These are phyloP conservation scores for Axea sp. DNA, from an alignment of 2,888 invertebrate genomes.

Conservation along the genomic window DNA sequence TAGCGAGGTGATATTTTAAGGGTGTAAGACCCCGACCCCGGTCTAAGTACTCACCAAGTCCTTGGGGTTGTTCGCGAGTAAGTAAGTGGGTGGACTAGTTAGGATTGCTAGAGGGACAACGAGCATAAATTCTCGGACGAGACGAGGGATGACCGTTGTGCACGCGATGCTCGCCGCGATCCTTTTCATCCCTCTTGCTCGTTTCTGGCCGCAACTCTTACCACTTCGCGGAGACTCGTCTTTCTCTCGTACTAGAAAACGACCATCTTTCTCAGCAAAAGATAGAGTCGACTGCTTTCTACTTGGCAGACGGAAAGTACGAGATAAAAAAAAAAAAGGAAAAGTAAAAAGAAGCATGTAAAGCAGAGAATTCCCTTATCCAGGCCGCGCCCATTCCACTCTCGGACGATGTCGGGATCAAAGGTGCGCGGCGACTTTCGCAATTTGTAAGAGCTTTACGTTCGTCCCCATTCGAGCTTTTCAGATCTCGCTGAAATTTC, in stretches of 20 bases:
- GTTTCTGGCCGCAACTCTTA: conserved; percentile 51
- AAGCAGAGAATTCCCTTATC: conserved; percentile 60
- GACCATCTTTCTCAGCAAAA: conserved; percentile 44
- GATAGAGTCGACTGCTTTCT: conserved; percentile 54
- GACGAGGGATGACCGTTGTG: conserved; percentile 77
- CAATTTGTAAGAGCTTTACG: conserved; percentile 68
- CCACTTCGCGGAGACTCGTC: conserved; percentile 49
- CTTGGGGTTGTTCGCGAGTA: conserved; percentile 66
- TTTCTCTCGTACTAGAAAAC: conserved; percentile 39
- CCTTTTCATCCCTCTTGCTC: conserved; percentile 55
- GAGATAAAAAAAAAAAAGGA: conserved; percentile 45
- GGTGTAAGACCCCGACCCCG: conserved; percentile 66
- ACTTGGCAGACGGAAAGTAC: conserved; percentile 38
- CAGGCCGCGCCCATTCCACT: conserved; percentile 55
- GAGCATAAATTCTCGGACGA: conserved; percentile 77
- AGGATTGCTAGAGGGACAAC: conserved; percentile 76
- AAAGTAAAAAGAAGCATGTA: conserved; percentile 47
- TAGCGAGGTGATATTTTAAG: conserved; percentile 77
- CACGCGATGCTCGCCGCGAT: conserved; percentile 64
- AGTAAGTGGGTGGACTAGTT: conserved; percentile 79
- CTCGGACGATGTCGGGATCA: conserved; percentile 63
- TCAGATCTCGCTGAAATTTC: conserved; percentile 50
- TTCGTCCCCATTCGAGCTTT: conserved; percentile 55
- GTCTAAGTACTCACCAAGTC: conserved; percentile 53
- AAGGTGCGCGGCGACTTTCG: conserved; percentile 64